phyloP scores from a whole-genome alignment of 2,888 invertebrate genomes.

The Drosophila anomalipes region DNA sequence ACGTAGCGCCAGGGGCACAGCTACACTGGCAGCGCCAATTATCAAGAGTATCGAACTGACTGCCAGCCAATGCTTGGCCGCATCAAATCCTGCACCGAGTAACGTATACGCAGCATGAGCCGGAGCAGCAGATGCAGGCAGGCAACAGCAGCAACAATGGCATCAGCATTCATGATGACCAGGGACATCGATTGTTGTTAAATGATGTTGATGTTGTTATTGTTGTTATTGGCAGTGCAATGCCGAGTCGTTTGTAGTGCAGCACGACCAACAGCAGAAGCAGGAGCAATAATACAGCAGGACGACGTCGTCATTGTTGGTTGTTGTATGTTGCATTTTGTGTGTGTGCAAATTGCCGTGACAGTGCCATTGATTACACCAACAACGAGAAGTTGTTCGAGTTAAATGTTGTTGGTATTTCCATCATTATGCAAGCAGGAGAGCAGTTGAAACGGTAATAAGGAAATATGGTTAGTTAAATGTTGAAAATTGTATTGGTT shows the following conservation, averaged over 20 bases:
- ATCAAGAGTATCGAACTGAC: conserved; percentile 91
- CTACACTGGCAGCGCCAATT: conserved; percentile 92
- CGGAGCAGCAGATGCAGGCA: conserved; percentile 4
- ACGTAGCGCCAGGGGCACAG: conserved; percentile 91
- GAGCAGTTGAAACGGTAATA: conserved; percentile 61
- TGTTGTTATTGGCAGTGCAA: conserved; percentile 76
- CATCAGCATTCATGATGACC: conserved; percentile 74
- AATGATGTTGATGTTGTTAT: conserved; percentile 53
- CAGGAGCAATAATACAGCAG: background rate
- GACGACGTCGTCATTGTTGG: conserved; percentile 33
- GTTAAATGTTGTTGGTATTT: conserved; percentile 25
- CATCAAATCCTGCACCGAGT: conserved; percentile 86
- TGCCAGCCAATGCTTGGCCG: conserved; percentile 91
- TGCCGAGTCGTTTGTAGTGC: conserved; percentile 71
- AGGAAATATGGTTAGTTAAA: conserved; percentile 80
- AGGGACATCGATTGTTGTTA: conserved; percentile 46
- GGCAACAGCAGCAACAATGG: conserved; percentile 20
- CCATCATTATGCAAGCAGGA: conserved; percentile 45
- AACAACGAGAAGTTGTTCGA: conserved; percentile 40
- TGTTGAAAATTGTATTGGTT: conserved; percentile 68
- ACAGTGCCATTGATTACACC: conserved; percentile 79
- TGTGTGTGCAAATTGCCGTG: conserved; percentile 81
- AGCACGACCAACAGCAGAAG: conserved; percentile 3
- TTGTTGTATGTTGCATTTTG: conserved; percentile 75
- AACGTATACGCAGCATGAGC: conserved; percentile 48